Conservation (phyloP, 2,888 invertebrate species). For the Plebejus melissa region DNA sequence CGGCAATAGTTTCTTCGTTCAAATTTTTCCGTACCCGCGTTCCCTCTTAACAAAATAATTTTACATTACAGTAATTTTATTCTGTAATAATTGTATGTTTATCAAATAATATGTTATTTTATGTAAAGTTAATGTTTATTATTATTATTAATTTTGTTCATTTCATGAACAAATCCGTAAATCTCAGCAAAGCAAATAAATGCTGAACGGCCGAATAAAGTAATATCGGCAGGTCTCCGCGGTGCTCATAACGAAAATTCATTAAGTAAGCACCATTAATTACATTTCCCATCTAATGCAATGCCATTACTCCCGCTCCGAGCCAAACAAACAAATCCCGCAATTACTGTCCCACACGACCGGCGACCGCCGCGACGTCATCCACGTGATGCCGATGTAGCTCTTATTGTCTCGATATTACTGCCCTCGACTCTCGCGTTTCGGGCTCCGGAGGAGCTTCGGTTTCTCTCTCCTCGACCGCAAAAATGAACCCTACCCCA, state of each 20-base stretch:
- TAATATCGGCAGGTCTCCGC: slow-evolving; percentile 43
- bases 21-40: too few relatives aligned
- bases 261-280: slow-evolving; percentile 72
- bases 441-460: slow-evolving; percentile 42
- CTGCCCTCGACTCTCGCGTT: slow-evolving; percentile 43
- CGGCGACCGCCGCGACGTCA: slow-evolving; percentile 37
- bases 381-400: slow-evolving; percentile 34
- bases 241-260: slow-evolving; percentile 69
- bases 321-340: slow-evolving; percentile 75
- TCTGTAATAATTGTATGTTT: background rate
- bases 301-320: slow-evolving; percentile 67
- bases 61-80: background rate
- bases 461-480: slow-evolving; percentile 43
- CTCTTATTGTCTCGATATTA: slow-evolving; percentile 37
- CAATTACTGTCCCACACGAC: slow-evolving; percentile 64
- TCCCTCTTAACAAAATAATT: background rate
- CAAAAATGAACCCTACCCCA: slow-evolving; percentile 48
- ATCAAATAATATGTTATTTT: too few relatives aligned
- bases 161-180: background rate
- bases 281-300: slow-evolving; percentile 61
- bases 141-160: background rate
- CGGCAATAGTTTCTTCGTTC: too few relatives aligned
- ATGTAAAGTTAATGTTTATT: too few relatives aligned
- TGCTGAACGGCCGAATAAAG: slow-evolving; percentile 30
- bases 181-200: background rate